Evolutionary conservation across 2,113 vertebrate species (phyloP).

Genomic region (Salminus brasiliensis): DNA sequence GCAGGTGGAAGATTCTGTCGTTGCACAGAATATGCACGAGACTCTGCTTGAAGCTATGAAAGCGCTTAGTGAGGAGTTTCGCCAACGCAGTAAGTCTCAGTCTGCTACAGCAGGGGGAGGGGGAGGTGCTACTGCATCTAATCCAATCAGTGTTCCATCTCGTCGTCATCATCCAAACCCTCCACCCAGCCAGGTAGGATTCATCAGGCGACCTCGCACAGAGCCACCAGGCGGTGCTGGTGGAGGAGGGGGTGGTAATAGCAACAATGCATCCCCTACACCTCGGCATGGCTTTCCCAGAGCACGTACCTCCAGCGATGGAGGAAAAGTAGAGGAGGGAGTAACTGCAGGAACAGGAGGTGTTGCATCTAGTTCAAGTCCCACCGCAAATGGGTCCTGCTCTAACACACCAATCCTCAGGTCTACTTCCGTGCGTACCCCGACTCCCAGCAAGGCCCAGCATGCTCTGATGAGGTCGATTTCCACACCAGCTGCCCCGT

Average conservation of each 20-base stretch:
- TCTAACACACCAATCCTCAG: slow-evolving; percentile 76
- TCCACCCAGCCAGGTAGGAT: slow-evolving; percentile 74
- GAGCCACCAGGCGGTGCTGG: slow-evolving; percentile 68
- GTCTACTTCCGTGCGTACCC: slow-evolving; percentile 70
- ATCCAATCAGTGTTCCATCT: slow-evolving; percentile 80
- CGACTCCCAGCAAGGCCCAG: slow-evolving; percentile 68
- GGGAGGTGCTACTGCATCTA: slow-evolving; percentile 77
- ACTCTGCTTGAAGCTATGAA: slow-evolving; percentile 84
- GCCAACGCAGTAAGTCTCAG: slow-evolving; percentile 81
- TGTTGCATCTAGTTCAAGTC: slow-evolving; percentile 62
- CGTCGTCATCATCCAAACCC: slow-evolving; percentile 70
- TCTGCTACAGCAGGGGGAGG: slow-evolving; percentile 72
- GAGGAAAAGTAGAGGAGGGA: slow-evolving; percentile 67
- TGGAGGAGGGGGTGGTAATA: slow-evolving; percentile 48
- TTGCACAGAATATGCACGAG: slow-evolving; percentile 86
- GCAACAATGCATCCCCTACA: slow-evolving; percentile 71
- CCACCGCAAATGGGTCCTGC: slow-evolving; percentile 74
- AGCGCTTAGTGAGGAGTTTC: slow-evolving; percentile 81
- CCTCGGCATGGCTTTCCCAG: slow-evolving; percentile 68
- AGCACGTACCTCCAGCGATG: slow-evolving; percentile 76
- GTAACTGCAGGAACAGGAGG: slow-evolving; percentile 47
- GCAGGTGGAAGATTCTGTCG: slow-evolving; percentile 81
- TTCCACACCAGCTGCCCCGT: slow-evolving; percentile 70
- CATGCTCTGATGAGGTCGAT: slow-evolving; percentile 76
- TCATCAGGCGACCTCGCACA: slow-evolving; percentile 74